Conservation (phyloP, 2,888 invertebrate genomes). For the Eupithecia exiguata region DNA sequence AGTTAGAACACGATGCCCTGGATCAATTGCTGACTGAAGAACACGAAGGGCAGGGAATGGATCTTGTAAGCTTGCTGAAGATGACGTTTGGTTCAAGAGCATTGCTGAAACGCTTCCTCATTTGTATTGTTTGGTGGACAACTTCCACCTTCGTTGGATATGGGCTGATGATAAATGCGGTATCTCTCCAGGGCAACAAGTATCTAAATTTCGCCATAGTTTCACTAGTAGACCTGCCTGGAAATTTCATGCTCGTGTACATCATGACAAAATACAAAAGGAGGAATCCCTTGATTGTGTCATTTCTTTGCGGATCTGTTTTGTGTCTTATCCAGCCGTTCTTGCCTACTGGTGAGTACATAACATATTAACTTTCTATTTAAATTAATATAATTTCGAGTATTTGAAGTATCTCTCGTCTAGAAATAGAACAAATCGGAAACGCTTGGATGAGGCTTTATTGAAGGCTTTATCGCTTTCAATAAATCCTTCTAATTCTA, state of each 20-base stretch:
- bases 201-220: conserved; percentile 89
- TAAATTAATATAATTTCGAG: background rate
- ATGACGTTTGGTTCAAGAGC: conserved; percentile 65
- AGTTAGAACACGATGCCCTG: conserved; percentile 59
- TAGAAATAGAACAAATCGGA: no score
- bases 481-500: no score
- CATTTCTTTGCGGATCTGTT: conserved; percentile 82
- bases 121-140: conserved; percentile 77
- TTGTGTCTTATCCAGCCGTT: conserved; percentile 85
- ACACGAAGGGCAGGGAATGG: conserved; percentile 53
- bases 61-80: conserved; percentile 56
- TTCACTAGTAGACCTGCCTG: conserved; percentile 83
- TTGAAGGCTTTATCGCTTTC: no score
- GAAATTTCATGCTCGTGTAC: conserved; percentile 79
- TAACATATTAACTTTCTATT: background rate
- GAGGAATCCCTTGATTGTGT: conserved; percentile 80
- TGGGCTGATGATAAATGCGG: conserved; percentile 89
- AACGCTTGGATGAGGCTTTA: no score
- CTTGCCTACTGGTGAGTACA: conserved; percentile 78
- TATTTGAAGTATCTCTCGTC: no score
- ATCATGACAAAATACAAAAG: conserved; percentile 82
- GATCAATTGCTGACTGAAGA: conserved; percentile 48
- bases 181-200: conserved; percentile 88
- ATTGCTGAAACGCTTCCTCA: conserved; percentile 64
- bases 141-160: conserved; percentile 91